Evolutionary conservation across 2,113 vertebrate genomes (phyloP).

Genomic region (Crotophaga sulcirostris): DNA sequence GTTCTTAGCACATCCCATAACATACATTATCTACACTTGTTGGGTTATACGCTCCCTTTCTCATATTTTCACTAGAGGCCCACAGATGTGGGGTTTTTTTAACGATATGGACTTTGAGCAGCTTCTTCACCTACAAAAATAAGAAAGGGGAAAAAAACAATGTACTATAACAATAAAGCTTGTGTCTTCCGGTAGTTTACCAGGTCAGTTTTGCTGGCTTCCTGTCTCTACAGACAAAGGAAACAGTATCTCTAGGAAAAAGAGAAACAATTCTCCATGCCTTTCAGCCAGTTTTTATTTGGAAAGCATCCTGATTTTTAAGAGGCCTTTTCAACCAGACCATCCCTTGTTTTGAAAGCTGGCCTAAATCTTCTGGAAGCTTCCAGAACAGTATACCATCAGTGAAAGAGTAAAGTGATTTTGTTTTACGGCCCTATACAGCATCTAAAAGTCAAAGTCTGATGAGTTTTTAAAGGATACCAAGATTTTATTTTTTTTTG

Average conservation of each 20-base stretch:
- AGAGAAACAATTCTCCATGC: background rate
- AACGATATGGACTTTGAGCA: background rate
- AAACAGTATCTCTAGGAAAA: background rate
- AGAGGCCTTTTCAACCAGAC: background rate
- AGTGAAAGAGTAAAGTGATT: background rate
- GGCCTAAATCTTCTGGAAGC: background rate
- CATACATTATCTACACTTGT: background rate
- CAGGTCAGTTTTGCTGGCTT: background rate
- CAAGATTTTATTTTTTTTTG: background rate
- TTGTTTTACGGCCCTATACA: background rate
- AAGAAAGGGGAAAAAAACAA: background rate
- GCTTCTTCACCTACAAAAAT: background rate
- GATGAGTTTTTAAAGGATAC: background rate
- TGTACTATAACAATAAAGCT: background rate
- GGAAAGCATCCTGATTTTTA: slow-evolving; percentile 5
- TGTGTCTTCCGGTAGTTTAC: background rate
- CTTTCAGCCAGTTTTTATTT: background rate
- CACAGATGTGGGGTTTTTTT: background rate
- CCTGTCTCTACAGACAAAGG: background rate
- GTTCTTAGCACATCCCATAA: background rate
- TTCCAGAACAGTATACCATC: background rate
- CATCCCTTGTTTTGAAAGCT: background rate
- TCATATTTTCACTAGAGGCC: background rate
- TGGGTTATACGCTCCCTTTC: background rate
- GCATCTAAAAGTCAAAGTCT: background rate